These are phyloP conservation scores for Lanistes nyassanus DNA, from an alignment of 1,140 invertebrate genomes.

Conservation along the genomic window DNA sequence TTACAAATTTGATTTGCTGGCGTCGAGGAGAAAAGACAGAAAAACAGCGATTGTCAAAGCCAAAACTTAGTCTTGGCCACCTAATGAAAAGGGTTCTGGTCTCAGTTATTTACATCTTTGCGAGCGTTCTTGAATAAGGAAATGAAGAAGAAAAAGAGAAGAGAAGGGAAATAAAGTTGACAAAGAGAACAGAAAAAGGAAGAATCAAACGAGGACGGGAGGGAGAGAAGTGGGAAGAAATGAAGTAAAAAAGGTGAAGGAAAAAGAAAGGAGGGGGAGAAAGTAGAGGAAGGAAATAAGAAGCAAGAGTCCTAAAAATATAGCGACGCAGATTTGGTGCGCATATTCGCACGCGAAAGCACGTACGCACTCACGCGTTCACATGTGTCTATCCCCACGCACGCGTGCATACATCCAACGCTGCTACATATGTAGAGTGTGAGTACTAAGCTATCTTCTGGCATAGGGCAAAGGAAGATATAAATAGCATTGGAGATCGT, in stretches of 20 bases:
- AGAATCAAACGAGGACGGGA: neutral
- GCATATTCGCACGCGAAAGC: neutral
- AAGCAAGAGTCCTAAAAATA: neutral
- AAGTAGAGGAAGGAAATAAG: neutral
- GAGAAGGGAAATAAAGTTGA: neutral
- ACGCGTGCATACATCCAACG: neutral
- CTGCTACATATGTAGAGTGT: too few relatives aligned
- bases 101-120: neutral
- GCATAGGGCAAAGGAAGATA: too few relatives aligned
- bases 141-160: conserved; percentile 1
- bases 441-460: too few relatives aligned
- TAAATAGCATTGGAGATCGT: too few relatives aligned
- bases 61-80: too few relatives aligned
- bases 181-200: neutral
- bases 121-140: neutral
- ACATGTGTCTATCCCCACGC: neutral
- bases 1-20: too few relatives aligned
- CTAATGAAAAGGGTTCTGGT: neutral
- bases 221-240: conserved; percentile 3
- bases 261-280: neutral
- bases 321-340: neutral
- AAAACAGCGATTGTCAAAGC: too few relatives aligned
- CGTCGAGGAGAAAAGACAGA: too few relatives aligned
- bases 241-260: conserved; percentile 4
- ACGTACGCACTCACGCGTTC: conserved; percentile 6